Evolutionary conservation across 37 sponge, comb jelly and placozoan genomes (phyloP).

Genomic region (Halisarca cf. caerulea): DNA sequence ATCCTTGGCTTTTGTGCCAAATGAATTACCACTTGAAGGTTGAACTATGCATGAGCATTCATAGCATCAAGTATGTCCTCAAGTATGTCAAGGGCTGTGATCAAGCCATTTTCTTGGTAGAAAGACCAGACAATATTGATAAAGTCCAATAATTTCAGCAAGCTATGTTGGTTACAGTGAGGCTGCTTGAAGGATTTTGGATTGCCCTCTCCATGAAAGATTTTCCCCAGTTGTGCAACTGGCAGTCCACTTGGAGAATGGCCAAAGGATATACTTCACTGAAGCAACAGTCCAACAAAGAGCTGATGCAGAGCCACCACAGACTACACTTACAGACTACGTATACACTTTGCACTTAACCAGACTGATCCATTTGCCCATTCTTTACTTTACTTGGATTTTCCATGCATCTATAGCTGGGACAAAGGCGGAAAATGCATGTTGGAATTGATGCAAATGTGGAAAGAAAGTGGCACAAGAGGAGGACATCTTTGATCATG

Average conservation of each 20-base stretch:
- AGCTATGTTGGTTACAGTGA: slow-evolving; percentile 43
- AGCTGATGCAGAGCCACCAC: neutral
- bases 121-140: slow-evolving; percentile 6
- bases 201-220: slow-evolving; percentile 45
- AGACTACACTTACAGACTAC: slow-evolving; percentile 52
- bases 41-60: slow-evolving; percentile 50
- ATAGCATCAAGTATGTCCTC: slow-evolving; percentile 49
- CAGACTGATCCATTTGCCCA: slow-evolving; percentile 41
- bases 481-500: slow-evolving; percentile 22
- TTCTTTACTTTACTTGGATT: slow-evolving; percentile 27
- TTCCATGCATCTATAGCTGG: slow-evolving; percentile 43
- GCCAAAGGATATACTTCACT: slow-evolving; percentile 48
- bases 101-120: slow-evolving; percentile 12
- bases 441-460: slow-evolving; percentile 40
- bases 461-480: slow-evolving; percentile 26
- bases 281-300: neutral
- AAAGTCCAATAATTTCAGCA: slow-evolving; percentile 42
- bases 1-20: slow-evolving; percentile 30
- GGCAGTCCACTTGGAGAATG: slow-evolving; percentile 55
- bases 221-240: slow-evolving; percentile 34
- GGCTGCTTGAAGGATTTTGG: slow-evolving; percentile 52
- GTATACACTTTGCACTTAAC: slow-evolving; percentile 42
- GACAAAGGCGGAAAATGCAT: neutral
- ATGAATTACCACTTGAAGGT: slow-evolving; percentile 41
- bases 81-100: slow-evolving; percentile 71